Evolutionary conservation across 2,797 vertebrate genomes (phyloP), one percentile per base, ranked within the genome.

Genomic region (Acanthurus leucopareius): DNA sequence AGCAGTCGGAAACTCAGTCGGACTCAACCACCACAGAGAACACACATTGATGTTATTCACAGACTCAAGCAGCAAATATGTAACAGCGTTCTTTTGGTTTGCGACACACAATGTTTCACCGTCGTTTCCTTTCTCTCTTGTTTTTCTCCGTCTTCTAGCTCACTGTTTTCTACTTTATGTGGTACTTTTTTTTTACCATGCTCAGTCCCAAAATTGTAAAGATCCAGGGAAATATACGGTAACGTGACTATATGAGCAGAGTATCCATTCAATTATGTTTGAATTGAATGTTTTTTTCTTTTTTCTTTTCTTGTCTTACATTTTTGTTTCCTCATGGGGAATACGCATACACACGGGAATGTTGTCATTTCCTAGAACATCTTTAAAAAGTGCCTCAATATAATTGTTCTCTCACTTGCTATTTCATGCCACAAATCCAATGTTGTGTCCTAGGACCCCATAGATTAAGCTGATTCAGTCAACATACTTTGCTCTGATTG

Each of bases 371-470:
- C 93, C 91, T 86, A 75, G 57, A 89, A 92, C 93, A 94, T 95
- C 92, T 92, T 94, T 94, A 94, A 94, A 96, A 96, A 96, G 95
- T 96, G 95, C 95, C 95, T 96, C 93, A 88, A 94, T 93, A 91
- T 91, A 92, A 91, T 94, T 92, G 83, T 89, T 93, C 86, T 92
- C 63, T 90, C 90, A 90, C 88, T 90, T 70, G 78, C 84, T 84
- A 81, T 86, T 74, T 90, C 84, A 90, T 80, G 80, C 78, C 88
- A 90, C 90, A 89, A 75, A 82, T 81, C 73, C 80, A 74, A 75
- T 82, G 73, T 89, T 78, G 71, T 79, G 73, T 69, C 67, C 61
- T 68, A 19, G 53, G 57, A 68, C 67, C 79, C 77, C 78, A 79
- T 60, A 81, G 68, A 57, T 83, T 45, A 70, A 68, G 78, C 66